Percentiles rank a stretch among this genome's conserved stretches.
These are phyloP conservation scores for Myxocyprinus asiaticus DNA, from an alignment of 2,113 vertebrate genomes.

Conservation along the genomic window DNA sequence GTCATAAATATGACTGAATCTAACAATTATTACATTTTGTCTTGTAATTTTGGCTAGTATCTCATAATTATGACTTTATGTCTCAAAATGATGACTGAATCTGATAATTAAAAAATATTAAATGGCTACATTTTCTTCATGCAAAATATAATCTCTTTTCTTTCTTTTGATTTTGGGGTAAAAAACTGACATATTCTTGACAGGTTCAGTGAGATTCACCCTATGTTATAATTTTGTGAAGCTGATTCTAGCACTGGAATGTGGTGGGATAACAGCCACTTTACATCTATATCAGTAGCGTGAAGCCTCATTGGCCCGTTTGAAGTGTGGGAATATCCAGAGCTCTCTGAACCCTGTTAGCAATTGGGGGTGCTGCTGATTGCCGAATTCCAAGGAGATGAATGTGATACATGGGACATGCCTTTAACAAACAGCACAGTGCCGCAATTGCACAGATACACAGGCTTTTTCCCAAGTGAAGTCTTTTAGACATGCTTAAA, in stretches of 20 bases:
- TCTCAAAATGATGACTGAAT: too few species aligned
- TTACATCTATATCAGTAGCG: background rate
- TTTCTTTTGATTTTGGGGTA: background rate
- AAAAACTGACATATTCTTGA: background rate
- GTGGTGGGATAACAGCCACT: slow-evolving; percentile 34
- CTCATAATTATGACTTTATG: too few species aligned
- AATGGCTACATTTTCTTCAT: too few species aligned
- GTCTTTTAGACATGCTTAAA: background rate
- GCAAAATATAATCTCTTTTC: too few species aligned
- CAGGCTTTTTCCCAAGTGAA: too few species aligned
- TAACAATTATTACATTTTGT: too few species aligned
- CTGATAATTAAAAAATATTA: too few species aligned
- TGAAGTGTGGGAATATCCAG: slow-evolving; percentile 30
- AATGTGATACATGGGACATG: background rate
- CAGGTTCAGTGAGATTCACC: background rate
- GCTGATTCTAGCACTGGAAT: slow-evolving; percentile 21
- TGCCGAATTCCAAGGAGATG: slow-evolving; percentile 32
- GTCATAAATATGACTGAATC: too few species aligned
- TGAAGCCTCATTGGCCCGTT: background rate
- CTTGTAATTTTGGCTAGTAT: too few species aligned
- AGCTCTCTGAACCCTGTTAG: background rate
- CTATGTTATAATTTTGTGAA: background rate
- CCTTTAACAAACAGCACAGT: background rate
- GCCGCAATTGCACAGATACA: background rate
- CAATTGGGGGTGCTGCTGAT: background rate